phyloP scores from a whole-genome alignment of 2,113 vertebrate genomes.

The Gasterosteus aculeatus region DNA sequence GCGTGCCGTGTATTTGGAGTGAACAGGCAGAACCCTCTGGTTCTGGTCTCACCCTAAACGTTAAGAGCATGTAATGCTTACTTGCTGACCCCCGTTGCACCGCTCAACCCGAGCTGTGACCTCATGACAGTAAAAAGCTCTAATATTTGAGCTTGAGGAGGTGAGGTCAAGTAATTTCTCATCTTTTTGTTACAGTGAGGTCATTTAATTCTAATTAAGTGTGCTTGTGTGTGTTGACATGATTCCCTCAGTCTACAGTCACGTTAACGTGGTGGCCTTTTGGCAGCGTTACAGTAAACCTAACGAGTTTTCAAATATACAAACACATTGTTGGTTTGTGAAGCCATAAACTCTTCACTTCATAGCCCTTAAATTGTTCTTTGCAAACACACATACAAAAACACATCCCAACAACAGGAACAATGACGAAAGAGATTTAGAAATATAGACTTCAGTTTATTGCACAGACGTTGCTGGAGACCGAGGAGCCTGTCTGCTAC shows the following conservation, averaged over 20 bases:
- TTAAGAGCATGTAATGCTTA: background rate
- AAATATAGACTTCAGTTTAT: slow-evolving; percentile 87
- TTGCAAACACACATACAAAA: background rate
- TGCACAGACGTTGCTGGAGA: slow-evolving; percentile 84
- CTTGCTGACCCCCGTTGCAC: background rate
- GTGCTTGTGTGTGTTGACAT: background rate
- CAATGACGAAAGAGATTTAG: slow-evolving; percentile 65
- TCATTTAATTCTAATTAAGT: background rate
- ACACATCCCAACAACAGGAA: background rate
- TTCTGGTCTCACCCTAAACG: background rate
- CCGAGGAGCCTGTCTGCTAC: slow-evolving; percentile 78
- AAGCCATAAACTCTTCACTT: background rate
- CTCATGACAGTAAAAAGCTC: background rate
- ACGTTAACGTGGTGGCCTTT: background rate
- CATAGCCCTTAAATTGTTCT: background rate
- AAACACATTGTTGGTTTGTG: background rate
- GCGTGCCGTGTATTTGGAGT: background rate
- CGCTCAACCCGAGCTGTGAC: background rate
- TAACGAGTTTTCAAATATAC: background rate
- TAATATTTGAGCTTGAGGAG: background rate
- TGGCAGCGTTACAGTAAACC: background rate
- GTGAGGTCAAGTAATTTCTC: background rate
- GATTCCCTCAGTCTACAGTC: background rate
- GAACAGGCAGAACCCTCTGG: background rate
- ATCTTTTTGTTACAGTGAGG: background rate